phyloP scores from a whole-genome alignment of 2,113 vertebrate genomes.

The Cyphomyrus discorhynchus region DNA sequence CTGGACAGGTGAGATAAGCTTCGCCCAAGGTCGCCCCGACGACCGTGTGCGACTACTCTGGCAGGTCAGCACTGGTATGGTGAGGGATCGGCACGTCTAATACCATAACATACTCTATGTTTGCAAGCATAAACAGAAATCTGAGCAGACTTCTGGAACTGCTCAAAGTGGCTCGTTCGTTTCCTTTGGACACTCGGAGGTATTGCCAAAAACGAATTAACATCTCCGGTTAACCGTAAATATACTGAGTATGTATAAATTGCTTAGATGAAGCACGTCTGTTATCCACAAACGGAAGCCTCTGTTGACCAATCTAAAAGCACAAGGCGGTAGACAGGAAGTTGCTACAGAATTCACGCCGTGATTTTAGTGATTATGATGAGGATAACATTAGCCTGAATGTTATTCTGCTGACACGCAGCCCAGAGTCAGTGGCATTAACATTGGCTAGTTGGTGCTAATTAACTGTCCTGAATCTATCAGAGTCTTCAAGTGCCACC shows the following conservation, averaged over 20 bases:
- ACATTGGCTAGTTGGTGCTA: background rate
- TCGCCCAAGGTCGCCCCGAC: background rate
- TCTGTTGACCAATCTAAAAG: slow-evolving; percentile 26
- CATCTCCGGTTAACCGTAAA: slow-evolving; percentile 53
- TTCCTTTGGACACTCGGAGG: slow-evolving; percentile 36
- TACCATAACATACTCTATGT: slow-evolving; percentile 12
- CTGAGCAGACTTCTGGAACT: slow-evolving; percentile 32
- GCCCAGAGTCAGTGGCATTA: background rate
- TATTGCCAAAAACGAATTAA: slow-evolving; percentile 52
- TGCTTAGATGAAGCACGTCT: slow-evolving; percentile 40
- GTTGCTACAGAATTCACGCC: slow-evolving; percentile 16
- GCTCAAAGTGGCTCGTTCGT: slow-evolving; percentile 21
- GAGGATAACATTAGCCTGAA: background rate
- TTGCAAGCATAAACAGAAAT: slow-evolving; percentile 19
- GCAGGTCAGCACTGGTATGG: background rate
- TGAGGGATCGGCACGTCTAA: background rate
- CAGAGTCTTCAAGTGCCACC: slow-evolving; percentile 1
- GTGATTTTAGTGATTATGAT: background rate
- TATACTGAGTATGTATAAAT: slow-evolving; percentile 48
- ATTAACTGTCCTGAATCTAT: background rate
- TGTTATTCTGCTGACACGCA: background rate
- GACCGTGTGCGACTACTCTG: background rate
- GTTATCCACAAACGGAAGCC: slow-evolving; percentile 36
- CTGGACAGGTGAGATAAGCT: background rate
- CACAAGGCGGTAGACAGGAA: slow-evolving; percentile 22